Evolutionary conservation across 1,140 invertebrate species (phyloP), one percentile per base, ranked within the genome.

Genomic region (Ceratosolen fusciceps): DNA sequence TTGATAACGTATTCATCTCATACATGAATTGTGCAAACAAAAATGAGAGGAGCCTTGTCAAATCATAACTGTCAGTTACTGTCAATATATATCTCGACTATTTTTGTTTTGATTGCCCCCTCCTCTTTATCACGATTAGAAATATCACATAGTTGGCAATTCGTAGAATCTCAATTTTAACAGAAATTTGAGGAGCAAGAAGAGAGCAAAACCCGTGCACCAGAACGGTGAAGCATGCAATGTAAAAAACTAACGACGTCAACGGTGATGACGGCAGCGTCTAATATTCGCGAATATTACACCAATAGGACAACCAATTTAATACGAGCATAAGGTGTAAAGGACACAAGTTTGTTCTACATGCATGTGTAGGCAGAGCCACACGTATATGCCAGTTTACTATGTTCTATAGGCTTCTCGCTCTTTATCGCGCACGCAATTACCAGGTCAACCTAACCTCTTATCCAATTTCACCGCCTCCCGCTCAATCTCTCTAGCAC

Each of bases 301-400:
- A 19, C 60, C 73, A 58, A 74, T 71, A 73, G 65, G 60, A 77
- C 62, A 56, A 47, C 37, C 70, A 73, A 80, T 81, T 82, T 79
- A 82, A 24, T 68, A 65, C 74, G 56, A 68, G 43, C 65, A 73
- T 58, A 68, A 65, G 62, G 29, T 77, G 74, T 26, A 72, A 52
- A 70, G 54, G 67, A 43, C 56, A 47, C 75, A 80, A 78, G 72
- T n/a, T n/a, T 67, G 58, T 37, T 47, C 74, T 49, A 70, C 56
- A 73, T 26, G 52, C 60, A 56, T 31, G 39, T 34, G 24, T 52
- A 58, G 58, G 60, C 47, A 56, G 31, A 39, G 26, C 19, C 75
- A 34, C 79, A 34, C 68, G 24, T 71, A 68, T 68, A 74, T 70
- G 73, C 58, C 37, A 10, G 29, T 29, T 75, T 67, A 67, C 34